phyloP scores from a whole-genome alignment of 2,797 vertebrate genomes.

The Sebastes paucispinis region DNA sequence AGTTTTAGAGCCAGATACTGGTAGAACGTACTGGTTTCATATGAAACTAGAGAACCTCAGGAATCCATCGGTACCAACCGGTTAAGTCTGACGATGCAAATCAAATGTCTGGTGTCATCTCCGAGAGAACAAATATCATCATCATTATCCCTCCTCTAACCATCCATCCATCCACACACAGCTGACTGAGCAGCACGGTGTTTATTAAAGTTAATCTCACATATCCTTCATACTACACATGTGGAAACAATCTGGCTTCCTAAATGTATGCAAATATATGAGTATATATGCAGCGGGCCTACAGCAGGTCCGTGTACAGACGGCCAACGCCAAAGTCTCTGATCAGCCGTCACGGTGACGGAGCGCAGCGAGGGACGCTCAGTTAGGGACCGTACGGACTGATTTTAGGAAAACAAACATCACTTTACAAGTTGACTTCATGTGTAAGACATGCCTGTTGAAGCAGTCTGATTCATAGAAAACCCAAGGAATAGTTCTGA shows the following conservation, averaged over 20 bases:
- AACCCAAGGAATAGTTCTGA: neutral
- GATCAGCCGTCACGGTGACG: constrained; percentile 1
- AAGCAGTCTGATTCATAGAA: neutral
- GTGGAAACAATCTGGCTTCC: constrained; percentile 36
- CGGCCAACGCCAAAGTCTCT: constrained; percentile 18
- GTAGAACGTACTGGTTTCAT: too few species aligned
- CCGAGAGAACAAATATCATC: neutral
- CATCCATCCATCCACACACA: neutral
- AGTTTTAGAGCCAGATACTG: too few species aligned
- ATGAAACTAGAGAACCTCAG: too few species aligned
- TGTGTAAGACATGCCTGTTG: neutral
- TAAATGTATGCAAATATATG: constrained; percentile 47
- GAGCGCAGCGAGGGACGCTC: neutral
- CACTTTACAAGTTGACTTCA: neutral
- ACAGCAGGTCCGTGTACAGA: constrained; percentile 1
- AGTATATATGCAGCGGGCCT: neutral
- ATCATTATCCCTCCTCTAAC: neutral
- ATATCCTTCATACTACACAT: constrained; percentile 13
- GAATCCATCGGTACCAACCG: too few species aligned
- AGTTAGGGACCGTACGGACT: neutral
- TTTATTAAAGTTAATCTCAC: constrained; percentile 4
- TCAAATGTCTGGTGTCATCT: neutral
- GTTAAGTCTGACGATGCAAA: neutral
- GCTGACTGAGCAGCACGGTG: neutral
- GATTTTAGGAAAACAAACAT: neutral